Evolutionary conservation across 2,113 vertebrate genomes (phyloP).

Genomic region (Ramphastos sulfuratus): DNA sequence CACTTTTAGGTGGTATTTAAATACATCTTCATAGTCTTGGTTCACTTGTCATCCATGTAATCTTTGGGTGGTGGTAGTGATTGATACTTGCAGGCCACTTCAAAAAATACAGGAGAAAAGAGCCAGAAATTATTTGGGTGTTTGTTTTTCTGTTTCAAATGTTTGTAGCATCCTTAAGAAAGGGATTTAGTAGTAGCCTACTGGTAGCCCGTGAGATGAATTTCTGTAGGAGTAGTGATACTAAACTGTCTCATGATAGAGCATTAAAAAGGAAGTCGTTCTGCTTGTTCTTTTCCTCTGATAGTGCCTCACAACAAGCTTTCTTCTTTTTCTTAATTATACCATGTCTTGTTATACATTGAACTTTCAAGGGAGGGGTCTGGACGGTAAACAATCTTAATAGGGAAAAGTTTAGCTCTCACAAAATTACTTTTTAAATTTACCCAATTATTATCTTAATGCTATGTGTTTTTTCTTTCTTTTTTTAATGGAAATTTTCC

Average conservation of each 20-base stretch:
- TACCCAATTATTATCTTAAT: too few species aligned
- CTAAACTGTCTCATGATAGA: neutral
- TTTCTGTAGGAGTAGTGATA: neutral
- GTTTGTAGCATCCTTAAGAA: fast-evolving
- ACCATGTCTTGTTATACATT: neutral
- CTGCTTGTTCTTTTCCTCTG: neutral
- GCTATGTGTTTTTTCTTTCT: neutral
- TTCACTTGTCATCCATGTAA: neutral
- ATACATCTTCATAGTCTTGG: neutral
- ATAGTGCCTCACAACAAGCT: neutral
- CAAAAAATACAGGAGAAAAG: neutral
- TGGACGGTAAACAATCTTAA: neutral
- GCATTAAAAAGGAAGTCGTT: neutral
- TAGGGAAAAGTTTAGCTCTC: neutral
- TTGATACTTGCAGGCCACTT: neutral
- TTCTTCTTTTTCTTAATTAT: neutral
- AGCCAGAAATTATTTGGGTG: neutral
- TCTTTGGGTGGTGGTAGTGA: neutral
- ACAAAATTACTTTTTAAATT: too few species aligned
- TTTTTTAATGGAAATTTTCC: too few species aligned
- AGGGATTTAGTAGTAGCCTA: neutral
- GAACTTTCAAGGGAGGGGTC: neutral
- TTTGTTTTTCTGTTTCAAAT: neutral
- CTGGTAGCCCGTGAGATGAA: neutral
- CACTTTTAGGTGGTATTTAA: neutral